Conservation (phyloP, 2,888 invertebrate genomes). For the Spatulosminthurus flaviceps region DNA sequence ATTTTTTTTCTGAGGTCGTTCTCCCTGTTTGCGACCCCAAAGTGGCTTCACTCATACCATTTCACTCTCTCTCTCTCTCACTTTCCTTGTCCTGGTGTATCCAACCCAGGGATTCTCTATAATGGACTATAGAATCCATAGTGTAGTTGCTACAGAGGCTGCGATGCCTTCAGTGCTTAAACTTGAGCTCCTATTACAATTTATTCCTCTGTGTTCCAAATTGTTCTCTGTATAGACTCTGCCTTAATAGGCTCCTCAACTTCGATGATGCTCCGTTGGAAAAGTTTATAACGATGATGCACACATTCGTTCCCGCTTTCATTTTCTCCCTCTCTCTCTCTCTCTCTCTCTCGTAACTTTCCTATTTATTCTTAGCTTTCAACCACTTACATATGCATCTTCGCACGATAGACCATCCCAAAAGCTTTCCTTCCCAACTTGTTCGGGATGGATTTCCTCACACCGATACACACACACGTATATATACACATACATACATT, state of each 20-base stretch:
- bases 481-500: too few species aligned
- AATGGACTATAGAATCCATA: not conserved
- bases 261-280: slow-evolving; percentile 14
- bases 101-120: not conserved
- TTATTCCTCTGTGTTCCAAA: slow-evolving; percentile 15
- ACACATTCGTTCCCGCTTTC: not conserved
- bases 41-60: slow-evolving; percentile 19
- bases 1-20: slow-evolving; percentile 41
- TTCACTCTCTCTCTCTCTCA: slow-evolving; percentile 23
- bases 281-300: not conserved
- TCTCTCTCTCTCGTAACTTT: not conserved
- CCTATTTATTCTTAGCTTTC: not conserved
- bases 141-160: not conserved
- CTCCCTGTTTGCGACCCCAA: slow-evolving; percentile 36
- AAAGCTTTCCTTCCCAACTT: too few species aligned
- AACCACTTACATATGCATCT: not conserved
- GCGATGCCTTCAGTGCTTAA: not conserved
- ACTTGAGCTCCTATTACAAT: slow-evolving; percentile 6
- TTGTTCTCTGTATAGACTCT: not conserved
- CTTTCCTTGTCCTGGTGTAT: not conserved
- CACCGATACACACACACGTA: too few species aligned
- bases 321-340: not conserved
- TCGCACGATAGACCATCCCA: not conserved
- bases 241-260: not conserved
- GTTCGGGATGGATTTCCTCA: too few species aligned